Evolutionary conservation across 2,888 invertebrate genomes (phyloP), one percentile per base, ranked within the genome.

Genomic region (Chrysina gloriosa): DNA sequence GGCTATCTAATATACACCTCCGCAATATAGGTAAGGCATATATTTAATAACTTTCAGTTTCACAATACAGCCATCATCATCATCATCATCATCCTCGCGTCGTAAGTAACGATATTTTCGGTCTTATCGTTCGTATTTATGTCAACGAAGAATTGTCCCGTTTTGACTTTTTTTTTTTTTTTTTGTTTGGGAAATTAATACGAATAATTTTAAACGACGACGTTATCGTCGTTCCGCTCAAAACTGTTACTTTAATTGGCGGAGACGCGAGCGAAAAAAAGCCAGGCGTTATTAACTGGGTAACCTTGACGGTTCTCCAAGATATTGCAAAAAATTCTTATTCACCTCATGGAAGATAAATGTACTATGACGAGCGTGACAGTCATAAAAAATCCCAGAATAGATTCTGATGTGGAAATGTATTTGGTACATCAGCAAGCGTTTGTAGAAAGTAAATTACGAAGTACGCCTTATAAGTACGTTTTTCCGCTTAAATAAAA

Each of bases 1-100:
- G 69, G 75, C 69, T 69, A 73, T 47, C 16, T 23, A 58, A 42
- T 61, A 66, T 70, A 72, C 72, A 70, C 71, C 71, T 71, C 69
- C 72, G 68, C 73, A 72, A 39, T 58, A 39, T 58, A 39, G 70
- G 72, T 72, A 71, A 70, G 36, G 58, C 66, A 65, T 71, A 73
- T 63, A 65, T 65, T 69, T 69, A 58, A 63, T 64, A 72, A 71
- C 72, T 71, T 72, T 72, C 72, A 65, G 66, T 72, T 72, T 72
- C 72, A 47, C 67, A 71, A 68, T 45, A 48, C 47, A n/a, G n/a
- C n/a, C n/a, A n/a, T n/a, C n/a, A n/a, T n/a, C n/a, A n/a, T n/a
- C n/a, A n/a, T n/a, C n/a, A n/a, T n/a, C n/a, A n/a, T 34, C 64
- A 61, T 67, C 54, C 64, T 52, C 63, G 39, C 52, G 47, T n/a